Conservation (phyloP, 2,888 invertebrate species). For the Eupithecia abbreviata region DNA sequence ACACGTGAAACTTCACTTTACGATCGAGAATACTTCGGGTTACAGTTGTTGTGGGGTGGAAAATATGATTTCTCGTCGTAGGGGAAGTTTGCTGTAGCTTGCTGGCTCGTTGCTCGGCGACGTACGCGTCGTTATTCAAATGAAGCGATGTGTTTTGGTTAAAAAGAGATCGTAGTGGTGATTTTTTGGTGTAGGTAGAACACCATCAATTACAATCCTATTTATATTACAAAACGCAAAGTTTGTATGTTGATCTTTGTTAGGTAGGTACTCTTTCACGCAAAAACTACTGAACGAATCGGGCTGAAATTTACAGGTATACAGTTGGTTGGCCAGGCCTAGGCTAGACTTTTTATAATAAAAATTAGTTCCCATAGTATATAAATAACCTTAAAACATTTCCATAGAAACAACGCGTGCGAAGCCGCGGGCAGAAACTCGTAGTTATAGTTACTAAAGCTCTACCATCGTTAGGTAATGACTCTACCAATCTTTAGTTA, state of each 20-base stretch:
- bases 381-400: too few species aligned
- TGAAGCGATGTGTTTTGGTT: conserved; percentile 45
- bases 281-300: too few species aligned
- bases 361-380: too few species aligned
- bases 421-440: too few species aligned
- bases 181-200: conserved; percentile 15
- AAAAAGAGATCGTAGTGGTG: conserved; percentile 41
- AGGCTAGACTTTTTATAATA: too few species aligned
- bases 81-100: conserved; percentile 52
- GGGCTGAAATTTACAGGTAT: too few species aligned
- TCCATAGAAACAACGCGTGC: too few species aligned
- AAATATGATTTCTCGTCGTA: conserved; percentile 48
- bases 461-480: conserved; percentile 13
- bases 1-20: conserved; percentile 52
- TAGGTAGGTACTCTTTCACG: too few species aligned
- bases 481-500: not conserved
- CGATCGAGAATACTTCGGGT: conserved; percentile 27
- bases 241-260: too few species aligned
- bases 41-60: conserved; percentile 37
- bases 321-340: too few species aligned
- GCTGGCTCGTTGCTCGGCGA: conserved; percentile 50
- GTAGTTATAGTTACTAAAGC: conserved; percentile 11
- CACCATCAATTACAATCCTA: too few species aligned
- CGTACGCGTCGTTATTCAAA: conserved; percentile 40
- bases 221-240: too few species aligned